Base-by-base conservation (phyloP, 2,888 invertebrate genomes). In the Achlya flavicornis region DNA sequence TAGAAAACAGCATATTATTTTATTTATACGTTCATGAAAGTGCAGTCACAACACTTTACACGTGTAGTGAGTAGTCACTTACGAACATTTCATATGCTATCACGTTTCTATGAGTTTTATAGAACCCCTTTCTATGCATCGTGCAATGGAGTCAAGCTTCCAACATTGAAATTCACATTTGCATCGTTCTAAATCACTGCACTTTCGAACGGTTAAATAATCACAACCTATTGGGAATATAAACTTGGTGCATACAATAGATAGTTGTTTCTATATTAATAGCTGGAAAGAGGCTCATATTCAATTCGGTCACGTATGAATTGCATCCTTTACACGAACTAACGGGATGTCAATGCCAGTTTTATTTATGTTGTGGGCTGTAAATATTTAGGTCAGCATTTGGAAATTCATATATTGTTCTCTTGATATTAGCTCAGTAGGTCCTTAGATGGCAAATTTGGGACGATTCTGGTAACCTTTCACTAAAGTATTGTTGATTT, bases 131-230 rank as follows among this genome's bases (percentile, higher is more conserved):
- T 68, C 77, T 70, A 71, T 67, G 71, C 72, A 70, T 68, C 67
- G 66, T 67, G 66, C 70, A 67, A 68, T 71, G 0, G 6, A 41
- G 19, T 26, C 19, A 38, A 16, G 11, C 19, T 38, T 16, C 35
- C 58, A 35, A 61, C 66, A 66, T 74, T 70, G 66, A 70, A 73
- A 68, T 60, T 65, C 64, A 41, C 64, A 71, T 74, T 71, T 76
- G 76, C 76, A 76, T 77, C 75, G 72, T 71, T 72, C 71, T 73
- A 71, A 78, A 76, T 75, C 71, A 71, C 73, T 82, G 82, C 84
- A 85, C 80, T 86, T 87, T 88, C 86, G 68, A 86, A 86, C 84
- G 73, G 87, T 87, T 83, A 84, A 85, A 80, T 85, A 83, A 83
- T 78, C 72, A 68, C 64, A 69, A 70, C 79, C 86, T 79, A 77